These are phyloP conservation scores for Manacus vitellinus DNA, from an alignment of 2,113 vertebrate genomes.

Conservation along the genomic window DNA sequence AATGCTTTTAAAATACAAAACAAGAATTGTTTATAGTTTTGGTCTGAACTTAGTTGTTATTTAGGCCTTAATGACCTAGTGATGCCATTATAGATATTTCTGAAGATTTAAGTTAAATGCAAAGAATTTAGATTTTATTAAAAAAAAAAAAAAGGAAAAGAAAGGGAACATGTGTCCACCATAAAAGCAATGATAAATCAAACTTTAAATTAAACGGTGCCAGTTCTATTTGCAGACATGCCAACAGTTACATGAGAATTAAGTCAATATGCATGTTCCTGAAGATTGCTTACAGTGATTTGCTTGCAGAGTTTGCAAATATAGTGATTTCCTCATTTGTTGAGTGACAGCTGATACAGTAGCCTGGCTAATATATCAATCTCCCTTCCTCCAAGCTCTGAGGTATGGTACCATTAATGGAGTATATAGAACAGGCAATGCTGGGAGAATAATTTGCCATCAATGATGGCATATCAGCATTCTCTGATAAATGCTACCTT, in stretches of 20 bases:
- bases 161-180: neutral
- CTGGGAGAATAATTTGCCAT: neutral
- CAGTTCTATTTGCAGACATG: neutral
- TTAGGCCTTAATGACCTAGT: neutral
- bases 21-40: neutral
- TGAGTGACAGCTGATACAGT: conserved; percentile 7
- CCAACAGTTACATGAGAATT: neutral
- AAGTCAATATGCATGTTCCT: neutral
- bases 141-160: neutral
- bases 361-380: neutral
- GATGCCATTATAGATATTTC: neutral
- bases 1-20: neutral
- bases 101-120: neutral
- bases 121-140: neutral
- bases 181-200: neutral
- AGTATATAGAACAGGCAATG: neutral
- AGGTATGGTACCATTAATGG: neutral
- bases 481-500: neutral
- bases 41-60: neutral
- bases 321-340: neutral
- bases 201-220: neutral
- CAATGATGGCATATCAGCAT: neutral
- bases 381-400: neutral
- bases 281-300: neutral
- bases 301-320: conserved; percentile 26